Evolutionary conservation across 2,888 invertebrate genomes (phyloP).

Genomic region (Chironomus riparius): DNA sequence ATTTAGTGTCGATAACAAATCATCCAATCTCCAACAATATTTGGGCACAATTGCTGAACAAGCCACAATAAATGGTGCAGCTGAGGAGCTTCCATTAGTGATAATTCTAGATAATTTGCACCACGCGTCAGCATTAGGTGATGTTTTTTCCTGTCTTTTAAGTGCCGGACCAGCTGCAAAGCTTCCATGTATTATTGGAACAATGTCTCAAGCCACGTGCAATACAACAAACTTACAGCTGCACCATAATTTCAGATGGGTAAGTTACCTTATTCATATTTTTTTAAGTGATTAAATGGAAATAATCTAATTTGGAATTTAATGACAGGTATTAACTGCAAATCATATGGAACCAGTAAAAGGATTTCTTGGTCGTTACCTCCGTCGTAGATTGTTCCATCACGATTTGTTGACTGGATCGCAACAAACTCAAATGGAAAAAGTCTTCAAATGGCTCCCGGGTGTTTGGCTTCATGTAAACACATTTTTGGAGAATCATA

Average conservation of each 20-base stretch:
- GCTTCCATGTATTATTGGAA: constrained; percentile 89
- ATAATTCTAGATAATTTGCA: constrained; percentile 93
- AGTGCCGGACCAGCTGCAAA: constrained; percentile 71
- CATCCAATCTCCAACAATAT: constrained; percentile 85
- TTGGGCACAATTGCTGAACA: constrained; percentile 88
- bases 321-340: constrained; percentile 59
- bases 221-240: constrained; percentile 90
- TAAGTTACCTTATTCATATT: constrained; percentile 32
- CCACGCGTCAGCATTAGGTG: constrained; percentile 82
- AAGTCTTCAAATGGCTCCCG: constrained; percentile 90
- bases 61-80: constrained; percentile 48
- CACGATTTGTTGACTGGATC: constrained; percentile 71
- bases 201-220: constrained; percentile 88
- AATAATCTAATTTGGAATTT: not conserved
- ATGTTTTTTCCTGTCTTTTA: constrained; percentile 81
- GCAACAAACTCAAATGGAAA: constrained; percentile 68
- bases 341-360: constrained; percentile 98
- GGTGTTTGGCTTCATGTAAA: constrained; percentile 92
- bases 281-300: not conserved
- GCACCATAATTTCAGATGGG: constrained; percentile 91
- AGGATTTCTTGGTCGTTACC: constrained; percentile 80
- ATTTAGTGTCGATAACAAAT: constrained; percentile 83
- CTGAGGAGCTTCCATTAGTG: constrained; percentile 78
- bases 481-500: constrained; percentile 90
- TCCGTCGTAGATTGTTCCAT: constrained; percentile 51